Evolutionary conservation across 2,888 invertebrate species (phyloP), one percentile per base, ranked within the genome.

Genomic region (Drosophila mulleri): DNA sequence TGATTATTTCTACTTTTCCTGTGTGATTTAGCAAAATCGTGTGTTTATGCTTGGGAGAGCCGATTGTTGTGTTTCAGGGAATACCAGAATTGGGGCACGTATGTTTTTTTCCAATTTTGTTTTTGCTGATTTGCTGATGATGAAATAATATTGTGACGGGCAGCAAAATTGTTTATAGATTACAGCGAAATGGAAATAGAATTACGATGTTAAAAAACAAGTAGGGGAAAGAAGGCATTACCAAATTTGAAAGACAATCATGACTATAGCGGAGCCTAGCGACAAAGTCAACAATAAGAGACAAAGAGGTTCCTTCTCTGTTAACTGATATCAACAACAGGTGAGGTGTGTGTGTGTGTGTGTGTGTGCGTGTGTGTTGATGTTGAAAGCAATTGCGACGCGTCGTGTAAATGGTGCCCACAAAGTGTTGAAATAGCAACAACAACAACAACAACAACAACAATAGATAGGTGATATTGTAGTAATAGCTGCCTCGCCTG

Each of bases 351-450:
- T 26, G 42, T 60, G 66, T 61, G 37, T 44, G 60, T 56, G 37
- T 50, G 63, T 61, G 26, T 44, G 56, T 52, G 37, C 50, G 66
- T 56, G 42, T 50, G 60, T 61, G 37, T 44, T 67, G 64, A 67
- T 77, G 80, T 65, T 60, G 80, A 75, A 75, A 80, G 67, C 80
- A 67, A 78, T 74, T 78, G 77, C 66, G 69, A 62, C 58, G 69
- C 45, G 63, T 63, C 29, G 60, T 71, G 53, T 65, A 45, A 58
- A 65, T 65, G 58, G 53, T 79, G 77, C 54, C 35, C 58, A 56
- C 58, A 66, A 75, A 71, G 80, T 78, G 80, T 78, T 80, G 77
- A 78, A 79, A 78, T 16, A 14, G 37, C 57, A 23, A 65, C 58
- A 61, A 47, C 23, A 23, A 41, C 41, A 18, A 23, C 23, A 45